Evolutionary conservation across 2,797 vertebrate species (phyloP), one percentile per base, ranked within the genome.

Genomic region (Ctenochaetus hawaiiensis): DNA sequence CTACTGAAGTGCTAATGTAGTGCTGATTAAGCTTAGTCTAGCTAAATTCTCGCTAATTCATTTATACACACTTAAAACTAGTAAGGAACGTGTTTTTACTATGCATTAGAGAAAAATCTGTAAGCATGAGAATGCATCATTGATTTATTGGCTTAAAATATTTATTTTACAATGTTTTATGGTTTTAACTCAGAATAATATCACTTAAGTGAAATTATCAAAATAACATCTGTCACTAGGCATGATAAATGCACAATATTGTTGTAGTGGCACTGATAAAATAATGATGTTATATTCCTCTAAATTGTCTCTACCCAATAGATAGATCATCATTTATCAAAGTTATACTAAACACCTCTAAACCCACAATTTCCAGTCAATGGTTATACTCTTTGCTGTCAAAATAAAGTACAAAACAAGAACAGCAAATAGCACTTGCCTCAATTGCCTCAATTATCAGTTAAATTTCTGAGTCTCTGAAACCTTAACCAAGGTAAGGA

Each of bases 351-450:
- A 67, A 2, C 13, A 54, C 17, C 37, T 37, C 26, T 47, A 52
- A 57, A 52, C n/a, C 13, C 12, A 11, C 52, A 64, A 14, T 66
- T 7, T 53, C 23, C 34, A 20, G 49, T 62, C 16, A 5, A 18
- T 37, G 1, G 58, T 26, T 22, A 72, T 30, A 7, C 0, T 16
- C 2, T 16, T 53, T 34, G 58, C 44, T 72, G 43, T 22, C 3
- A 58, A 48, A 66, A 61, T 51, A 9, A 59, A 65, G 45, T 1
- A 34, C 41, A 54, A n/a, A 65, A 54, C 41, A 49, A 63, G 20
- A 57, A 22, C 23, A 39, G 16, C 34, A 61, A 43, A 51, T 18
- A 34, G 23, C 48, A 6, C 54, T 54, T 39, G 41, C 13, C 9
- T 0, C 13, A 7, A 53, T 8, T 45, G n/a, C 43, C n/a, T n/a